phyloP scores from a whole-genome alignment of 2,113 vertebrate genomes.

The Verasper variegatus region DNA sequence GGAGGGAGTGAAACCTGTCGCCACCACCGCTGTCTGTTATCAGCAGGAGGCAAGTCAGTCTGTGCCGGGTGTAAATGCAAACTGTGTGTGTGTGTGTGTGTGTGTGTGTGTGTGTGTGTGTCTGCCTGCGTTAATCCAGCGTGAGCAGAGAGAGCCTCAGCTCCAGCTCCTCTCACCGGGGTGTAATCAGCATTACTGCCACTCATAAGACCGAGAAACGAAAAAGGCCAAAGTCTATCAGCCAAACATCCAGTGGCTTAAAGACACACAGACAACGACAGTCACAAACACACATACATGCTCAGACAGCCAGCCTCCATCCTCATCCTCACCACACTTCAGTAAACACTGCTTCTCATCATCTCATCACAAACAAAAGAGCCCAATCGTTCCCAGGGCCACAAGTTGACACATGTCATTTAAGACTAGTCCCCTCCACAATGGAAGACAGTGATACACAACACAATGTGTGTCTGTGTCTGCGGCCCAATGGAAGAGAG shows the following conservation, averaged over 20 bases:
- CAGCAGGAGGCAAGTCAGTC: slow-evolving; percentile 62
- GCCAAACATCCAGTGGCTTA: slow-evolving; percentile 51
- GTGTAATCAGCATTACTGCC: slow-evolving; percentile 56
- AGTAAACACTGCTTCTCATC: slow-evolving; percentile 74
- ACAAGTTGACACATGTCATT: slow-evolving; percentile 75
- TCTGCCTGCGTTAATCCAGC: slow-evolving; percentile 57
- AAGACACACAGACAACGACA: not conserved
- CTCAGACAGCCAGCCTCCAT: slow-evolving; percentile 43
- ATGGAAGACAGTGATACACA: slow-evolving; percentile 59
- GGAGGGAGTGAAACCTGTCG: slow-evolving; percentile 69
- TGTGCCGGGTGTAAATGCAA: slow-evolving; percentile 41
- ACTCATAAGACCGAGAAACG: slow-evolving; percentile 49
- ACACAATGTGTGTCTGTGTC: slow-evolving; percentile 71
- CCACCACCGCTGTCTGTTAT: slow-evolving; percentile 63
- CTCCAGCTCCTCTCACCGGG: slow-evolving; percentile 56
- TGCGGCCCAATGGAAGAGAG: slow-evolving; percentile 31
- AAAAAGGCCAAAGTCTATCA: slow-evolving; percentile 57
- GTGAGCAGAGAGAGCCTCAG: slow-evolving; percentile 54
- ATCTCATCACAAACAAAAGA: slow-evolving; percentile 73
- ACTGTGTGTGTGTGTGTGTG: slow-evolving; percentile 28
- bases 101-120: slow-evolving; percentile 24
- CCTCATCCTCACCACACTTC: slow-evolving; percentile 61
- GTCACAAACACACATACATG: not conserved
- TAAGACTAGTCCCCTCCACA: slow-evolving; percentile 64
- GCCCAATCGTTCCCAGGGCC: slow-evolving; percentile 72